Conservation (phyloP, 2,113 vertebrate species). For the Rhynchopsitta pachyrhyncha region DNA sequence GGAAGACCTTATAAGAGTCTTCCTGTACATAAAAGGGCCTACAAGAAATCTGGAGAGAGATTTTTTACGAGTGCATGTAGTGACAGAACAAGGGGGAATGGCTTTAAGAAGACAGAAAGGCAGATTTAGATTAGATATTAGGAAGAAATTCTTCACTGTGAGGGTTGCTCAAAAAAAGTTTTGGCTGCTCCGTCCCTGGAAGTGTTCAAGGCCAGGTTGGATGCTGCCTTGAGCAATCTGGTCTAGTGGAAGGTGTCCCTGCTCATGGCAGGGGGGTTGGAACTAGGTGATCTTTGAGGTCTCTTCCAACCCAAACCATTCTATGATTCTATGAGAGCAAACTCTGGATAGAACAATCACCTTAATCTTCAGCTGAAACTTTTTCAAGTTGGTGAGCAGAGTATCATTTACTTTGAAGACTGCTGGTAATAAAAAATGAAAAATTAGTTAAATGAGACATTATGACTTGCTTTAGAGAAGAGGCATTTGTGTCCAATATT, state of each 20-base stretch:
- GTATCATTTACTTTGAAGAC: background rate
- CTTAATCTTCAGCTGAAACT: background rate
- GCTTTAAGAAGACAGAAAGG: background rate
- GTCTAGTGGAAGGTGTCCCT: background rate
- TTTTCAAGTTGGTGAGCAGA: background rate
- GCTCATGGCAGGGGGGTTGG: background rate
- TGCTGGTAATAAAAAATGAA: background rate
- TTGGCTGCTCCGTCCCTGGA: background rate
- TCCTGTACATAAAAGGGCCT: background rate
- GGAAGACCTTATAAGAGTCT: background rate
- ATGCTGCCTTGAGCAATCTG: background rate
- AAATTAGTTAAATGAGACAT: background rate
- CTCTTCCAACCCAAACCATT: background rate
- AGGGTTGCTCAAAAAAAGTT: background rate
- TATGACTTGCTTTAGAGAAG: background rate
- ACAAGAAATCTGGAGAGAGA: background rate
- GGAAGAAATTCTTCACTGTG: background rate
- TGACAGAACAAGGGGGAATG: background rate
- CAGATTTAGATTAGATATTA: background rate
- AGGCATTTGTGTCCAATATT: accelerated
- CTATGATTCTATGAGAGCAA: background rate
- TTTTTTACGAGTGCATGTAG: background rate
- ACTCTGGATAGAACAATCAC: background rate
- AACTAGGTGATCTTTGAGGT: background rate
- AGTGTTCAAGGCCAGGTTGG: background rate